Conservation (phyloP, 2,113 vertebrate genomes). For the Caloenas nicobarica region DNA sequence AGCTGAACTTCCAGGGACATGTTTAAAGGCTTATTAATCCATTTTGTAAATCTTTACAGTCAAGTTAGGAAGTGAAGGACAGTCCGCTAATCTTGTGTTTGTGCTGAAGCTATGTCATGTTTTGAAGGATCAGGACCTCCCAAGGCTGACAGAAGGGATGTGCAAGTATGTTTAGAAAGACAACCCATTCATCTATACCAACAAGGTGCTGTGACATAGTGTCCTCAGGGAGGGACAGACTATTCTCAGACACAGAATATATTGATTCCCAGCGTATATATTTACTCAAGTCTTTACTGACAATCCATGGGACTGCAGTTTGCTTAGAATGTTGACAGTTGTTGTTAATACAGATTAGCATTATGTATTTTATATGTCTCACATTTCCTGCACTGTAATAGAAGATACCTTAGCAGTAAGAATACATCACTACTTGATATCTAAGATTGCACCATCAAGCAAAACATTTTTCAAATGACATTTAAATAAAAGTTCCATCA, state of each 20-base stretch:
- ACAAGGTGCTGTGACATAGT: rapidly evolving
- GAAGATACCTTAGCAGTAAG: not conserved
- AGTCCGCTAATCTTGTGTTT: not conserved
- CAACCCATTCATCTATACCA: not conserved
- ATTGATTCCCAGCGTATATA: not conserved
- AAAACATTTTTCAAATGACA: not conserved
- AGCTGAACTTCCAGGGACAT: not conserved
- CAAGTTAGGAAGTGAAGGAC: not conserved
- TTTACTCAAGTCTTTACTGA: not conserved
- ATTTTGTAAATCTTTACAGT: not conserved
- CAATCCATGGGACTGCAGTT: not conserved
- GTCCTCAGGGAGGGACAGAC: not conserved
- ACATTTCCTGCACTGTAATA: not conserved
- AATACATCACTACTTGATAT: not conserved
- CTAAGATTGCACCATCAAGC: not conserved
- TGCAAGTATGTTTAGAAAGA: not conserved
- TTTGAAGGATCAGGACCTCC: not conserved
- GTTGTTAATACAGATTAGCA: not conserved
- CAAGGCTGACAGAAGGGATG: not conserved
- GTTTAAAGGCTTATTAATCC: not conserved
- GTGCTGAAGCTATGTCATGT: not conserved
- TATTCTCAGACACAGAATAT: not conserved
- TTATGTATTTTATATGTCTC: not conserved
- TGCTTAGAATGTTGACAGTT: not conserved
- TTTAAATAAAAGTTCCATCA: not conserved